Conservation (phyloP, 2,797 vertebrate species). For the Gallinago solitaria region DNA sequence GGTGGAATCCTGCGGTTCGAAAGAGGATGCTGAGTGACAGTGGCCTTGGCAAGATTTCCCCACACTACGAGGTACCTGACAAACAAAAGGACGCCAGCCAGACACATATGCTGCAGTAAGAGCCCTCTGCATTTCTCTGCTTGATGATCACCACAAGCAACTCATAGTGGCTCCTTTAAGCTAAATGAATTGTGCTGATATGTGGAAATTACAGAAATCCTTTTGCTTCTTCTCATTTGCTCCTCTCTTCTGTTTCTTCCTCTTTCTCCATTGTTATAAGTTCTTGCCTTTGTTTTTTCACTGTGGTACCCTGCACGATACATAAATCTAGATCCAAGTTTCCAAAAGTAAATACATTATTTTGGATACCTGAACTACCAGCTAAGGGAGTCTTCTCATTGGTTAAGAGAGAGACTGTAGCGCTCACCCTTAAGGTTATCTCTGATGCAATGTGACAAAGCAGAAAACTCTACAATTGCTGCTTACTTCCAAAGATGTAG, state of each 20-base stretch:
- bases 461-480: neutral
- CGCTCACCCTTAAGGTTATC: neutral
- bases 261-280: neutral
- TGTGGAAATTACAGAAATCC: neutral
- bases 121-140: conserved; percentile 53
- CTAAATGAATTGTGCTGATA: neutral
- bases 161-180: neutral
- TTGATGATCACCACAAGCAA: conserved; percentile 23
- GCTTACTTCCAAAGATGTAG: neutral
- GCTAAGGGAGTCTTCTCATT: neutral
- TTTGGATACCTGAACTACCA: neutral
- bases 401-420: neutral
- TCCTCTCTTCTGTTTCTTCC: neutral
- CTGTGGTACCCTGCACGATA: neutral
- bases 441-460: neutral
- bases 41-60: conserved; percentile 69
- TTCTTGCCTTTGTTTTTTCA: neutral
- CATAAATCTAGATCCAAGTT: neutral
- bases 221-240: neutral
- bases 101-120: conserved; percentile 80
- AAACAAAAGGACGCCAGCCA: conserved; percentile 77
- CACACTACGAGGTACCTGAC: conserved; percentile 76
- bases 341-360: neutral
- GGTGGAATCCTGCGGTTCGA: conserved; percentile 75
- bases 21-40: conserved; percentile 80